These are phyloP conservation scores for Selene dorsalis DNA, from an alignment of 2,797 vertebrate species.

Conservation along the genomic window DNA sequence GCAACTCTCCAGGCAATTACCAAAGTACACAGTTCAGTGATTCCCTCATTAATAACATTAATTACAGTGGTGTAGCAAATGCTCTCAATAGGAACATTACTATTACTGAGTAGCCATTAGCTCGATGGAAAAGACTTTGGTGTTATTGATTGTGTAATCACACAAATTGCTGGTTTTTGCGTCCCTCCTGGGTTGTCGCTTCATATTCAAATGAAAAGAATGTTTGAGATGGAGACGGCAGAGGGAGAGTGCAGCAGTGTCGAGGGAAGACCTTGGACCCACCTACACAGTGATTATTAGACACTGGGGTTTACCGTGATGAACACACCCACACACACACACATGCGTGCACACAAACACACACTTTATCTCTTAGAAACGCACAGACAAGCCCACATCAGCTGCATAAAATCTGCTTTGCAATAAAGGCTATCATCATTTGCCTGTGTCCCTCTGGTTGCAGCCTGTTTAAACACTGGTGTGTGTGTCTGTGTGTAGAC, in stretches of 20 bases:
- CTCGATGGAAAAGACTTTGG: conserved; percentile 57
- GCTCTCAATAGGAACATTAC: conserved; percentile 63
- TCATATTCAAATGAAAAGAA: conserved; percentile 35
- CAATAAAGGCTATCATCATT: conserved; percentile 52
- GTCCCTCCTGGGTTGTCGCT: neutral
- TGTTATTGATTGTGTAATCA: conserved; percentile 56
- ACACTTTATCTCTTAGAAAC: conserved; percentile 42
- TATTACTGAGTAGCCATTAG: conserved; percentile 66
- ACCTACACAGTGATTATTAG: conserved; percentile 8
- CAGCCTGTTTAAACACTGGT: conserved; percentile 56
- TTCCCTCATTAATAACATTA: conserved; percentile 74
- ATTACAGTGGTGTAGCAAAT: conserved; percentile 60
- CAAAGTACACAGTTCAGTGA: conserved; percentile 68
- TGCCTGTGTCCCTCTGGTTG: conserved; percentile 38
- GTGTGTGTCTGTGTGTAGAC: neutral
- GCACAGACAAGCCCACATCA: conserved; percentile 22
- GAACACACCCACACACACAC: conserved; percentile 3
- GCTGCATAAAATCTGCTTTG: conserved; percentile 54
- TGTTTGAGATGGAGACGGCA: conserved; percentile 1
- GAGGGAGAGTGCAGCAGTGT: neutral
- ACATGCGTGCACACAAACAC: neutral
- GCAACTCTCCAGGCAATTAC: conserved; percentile 69
- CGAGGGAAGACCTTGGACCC: neutral
- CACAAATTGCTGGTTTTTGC: conserved; percentile 26
- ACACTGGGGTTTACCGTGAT: neutral